A percentile compares a stretch with the other conserved stretches of the same genome.
Conservation (phyloP, 35 echinoderm and acorn worm genomes). For the Apostichopus japonicus region DNA sequence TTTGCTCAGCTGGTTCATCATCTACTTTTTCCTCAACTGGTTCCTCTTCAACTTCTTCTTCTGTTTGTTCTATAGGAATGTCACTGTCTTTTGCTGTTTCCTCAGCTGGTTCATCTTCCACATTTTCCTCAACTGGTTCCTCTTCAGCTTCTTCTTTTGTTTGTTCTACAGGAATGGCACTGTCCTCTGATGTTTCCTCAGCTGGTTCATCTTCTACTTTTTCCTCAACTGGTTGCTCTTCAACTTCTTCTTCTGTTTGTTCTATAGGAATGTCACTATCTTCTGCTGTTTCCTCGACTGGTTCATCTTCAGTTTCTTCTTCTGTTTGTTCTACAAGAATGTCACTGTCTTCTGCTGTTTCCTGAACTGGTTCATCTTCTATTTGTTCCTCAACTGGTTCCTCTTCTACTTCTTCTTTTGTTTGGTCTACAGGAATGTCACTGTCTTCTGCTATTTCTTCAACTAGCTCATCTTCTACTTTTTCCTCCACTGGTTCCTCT, state of each 20-base stretch:
- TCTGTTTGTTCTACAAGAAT: background rate
- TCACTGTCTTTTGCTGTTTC: background rate
- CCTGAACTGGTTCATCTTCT: background rate
- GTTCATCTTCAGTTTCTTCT: background rate
- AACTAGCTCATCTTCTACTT: too few relatives aligned
- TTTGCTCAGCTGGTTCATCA: background rate
- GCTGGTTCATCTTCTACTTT: background rate
- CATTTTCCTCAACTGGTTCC: too few relatives aligned
- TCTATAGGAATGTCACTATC: background rate
- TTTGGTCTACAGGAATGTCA: too few relatives aligned
- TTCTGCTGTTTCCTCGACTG: background rate
- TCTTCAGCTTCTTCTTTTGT: too few relatives aligned
- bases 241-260: background rate
- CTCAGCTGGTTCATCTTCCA: background rate
- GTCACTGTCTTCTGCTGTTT: background rate
- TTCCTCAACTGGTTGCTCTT: background rate
- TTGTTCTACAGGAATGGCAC: too few relatives aligned
- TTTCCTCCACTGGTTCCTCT: too few relatives aligned
- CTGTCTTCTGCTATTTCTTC: too few relatives aligned
- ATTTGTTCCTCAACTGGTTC: background rate
- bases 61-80: background rate
- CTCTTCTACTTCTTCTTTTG: background rate
- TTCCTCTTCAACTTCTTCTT: background rate
- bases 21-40: background rate
- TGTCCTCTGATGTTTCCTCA: background rate